Evolutionary conservation across 2,113 vertebrate species (phyloP).

Genomic region (Pleuronectes platessa): DNA sequence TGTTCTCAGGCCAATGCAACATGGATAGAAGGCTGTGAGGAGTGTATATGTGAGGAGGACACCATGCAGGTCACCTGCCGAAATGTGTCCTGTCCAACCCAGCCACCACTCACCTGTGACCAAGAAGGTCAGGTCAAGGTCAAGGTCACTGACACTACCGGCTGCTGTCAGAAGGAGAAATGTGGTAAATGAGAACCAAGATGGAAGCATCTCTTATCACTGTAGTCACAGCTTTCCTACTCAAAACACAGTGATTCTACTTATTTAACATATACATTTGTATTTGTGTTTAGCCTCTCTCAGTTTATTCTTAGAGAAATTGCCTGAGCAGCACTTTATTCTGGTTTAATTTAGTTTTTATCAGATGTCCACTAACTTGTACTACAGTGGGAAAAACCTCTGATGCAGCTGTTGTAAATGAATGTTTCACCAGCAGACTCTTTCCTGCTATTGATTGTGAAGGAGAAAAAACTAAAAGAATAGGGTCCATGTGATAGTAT

Average conservation of each 20-base stretch:
- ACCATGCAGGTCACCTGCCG: constrained; percentile 16
- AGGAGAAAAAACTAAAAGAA: too few relatives aligned
- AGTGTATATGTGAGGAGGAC: constrained; percentile 54
- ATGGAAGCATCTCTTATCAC: neutral
- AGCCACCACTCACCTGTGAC: constrained; percentile 37
- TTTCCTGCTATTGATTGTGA: too few relatives aligned
- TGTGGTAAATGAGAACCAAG: constrained; percentile 59
- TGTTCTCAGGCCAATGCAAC: constrained; percentile 48
- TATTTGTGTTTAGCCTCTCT: neutral
- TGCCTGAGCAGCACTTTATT: too few relatives aligned
- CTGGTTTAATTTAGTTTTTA: too few relatives aligned
- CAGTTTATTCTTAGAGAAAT: neutral
- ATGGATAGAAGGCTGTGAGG: constrained; percentile 57
- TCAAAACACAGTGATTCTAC: neutral
- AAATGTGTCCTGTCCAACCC: constrained; percentile 29
- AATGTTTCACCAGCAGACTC: too few relatives aligned
- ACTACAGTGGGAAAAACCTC: too few relatives aligned
- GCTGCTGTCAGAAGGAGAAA: constrained; percentile 50
- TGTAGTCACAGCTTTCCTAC: neutral
- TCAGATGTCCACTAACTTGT: too few relatives aligned
- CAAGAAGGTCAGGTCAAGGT: constrained; percentile 55
- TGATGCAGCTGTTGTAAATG: too few relatives aligned
- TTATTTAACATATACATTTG: neutral
- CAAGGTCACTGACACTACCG: constrained; percentile 31
- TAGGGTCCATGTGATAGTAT: too few relatives aligned